A percentile compares a stretch with the other conserved stretches of the same genome.
Conservation (phyloP, 1,140 invertebrate species). For the Monomorium pharaonis region DNA sequence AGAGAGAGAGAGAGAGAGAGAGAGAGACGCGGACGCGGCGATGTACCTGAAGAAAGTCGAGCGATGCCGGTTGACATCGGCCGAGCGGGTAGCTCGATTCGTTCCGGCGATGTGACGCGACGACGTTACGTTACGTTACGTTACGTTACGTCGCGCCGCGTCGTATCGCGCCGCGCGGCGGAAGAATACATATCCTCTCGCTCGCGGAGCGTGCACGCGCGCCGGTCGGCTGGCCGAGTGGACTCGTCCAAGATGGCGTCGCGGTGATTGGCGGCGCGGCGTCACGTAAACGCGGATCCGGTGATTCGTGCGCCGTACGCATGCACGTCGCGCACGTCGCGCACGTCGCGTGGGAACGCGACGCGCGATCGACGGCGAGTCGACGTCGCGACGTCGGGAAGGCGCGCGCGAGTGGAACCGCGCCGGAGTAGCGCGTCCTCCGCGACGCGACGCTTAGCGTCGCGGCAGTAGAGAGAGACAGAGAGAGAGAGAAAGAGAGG, state of each 20-base stretch:
- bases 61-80: constrained; percentile 33
- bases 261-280: constrained; percentile 62
- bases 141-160: background rate
- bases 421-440: background rate
- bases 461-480: no score
- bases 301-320: background rate
- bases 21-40: constrained; percentile 71
- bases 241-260: constrained; percentile 84
- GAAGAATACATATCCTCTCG: background rate
- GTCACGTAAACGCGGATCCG: background rate
- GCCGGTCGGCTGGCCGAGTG: constrained; percentile 71
- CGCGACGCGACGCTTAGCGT: no score
- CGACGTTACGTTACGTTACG: background rate
- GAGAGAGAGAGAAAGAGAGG: background rate
- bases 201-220: background rate
- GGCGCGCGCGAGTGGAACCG: no score
- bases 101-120: background rate
- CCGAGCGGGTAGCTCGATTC: constrained; percentile 1
- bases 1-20: background rate
- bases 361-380: background rate
- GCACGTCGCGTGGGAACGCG: background rate
- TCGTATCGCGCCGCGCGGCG: background rate
- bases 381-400: background rate
- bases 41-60: constrained; percentile 52
- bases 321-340: background rate